Percentiles rank a stretch among this genome's conserved stretches.
phyloP scores from a whole-genome alignment of 2,797 vertebrate species.

The Platalea minor region DNA sequence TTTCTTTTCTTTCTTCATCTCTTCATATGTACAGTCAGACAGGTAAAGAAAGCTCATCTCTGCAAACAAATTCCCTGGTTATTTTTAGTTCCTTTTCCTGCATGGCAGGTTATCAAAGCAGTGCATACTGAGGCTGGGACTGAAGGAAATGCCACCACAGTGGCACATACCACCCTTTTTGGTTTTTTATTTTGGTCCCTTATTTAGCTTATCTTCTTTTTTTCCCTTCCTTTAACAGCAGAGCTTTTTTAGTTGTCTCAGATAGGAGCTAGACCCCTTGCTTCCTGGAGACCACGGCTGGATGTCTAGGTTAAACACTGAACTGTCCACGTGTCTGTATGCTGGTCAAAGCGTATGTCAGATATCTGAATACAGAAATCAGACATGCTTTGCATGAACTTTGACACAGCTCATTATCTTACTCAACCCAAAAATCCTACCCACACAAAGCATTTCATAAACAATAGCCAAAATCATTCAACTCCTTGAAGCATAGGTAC shows the following conservation, averaged over 20 bases:
- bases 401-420: not conserved
- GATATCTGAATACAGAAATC: not conserved
- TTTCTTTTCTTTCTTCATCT: not conserved
- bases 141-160: not conserved
- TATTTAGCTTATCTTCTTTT: not conserved
- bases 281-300: not conserved
- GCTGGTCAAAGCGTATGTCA: not conserved
- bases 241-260: not conserved
- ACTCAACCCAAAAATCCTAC: not conserved
- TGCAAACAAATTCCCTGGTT: not conserved
- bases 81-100: not conserved
- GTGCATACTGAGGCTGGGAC: not conserved
- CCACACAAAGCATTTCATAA: not conserved
- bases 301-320: not conserved
- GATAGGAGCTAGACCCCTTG: not conserved
- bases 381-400: not conserved
- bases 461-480: not conserved
- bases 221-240: not conserved
- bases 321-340: not conserved
- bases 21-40: not conserved
- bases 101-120: not conserved
- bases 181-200: not conserved
- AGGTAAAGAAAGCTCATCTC: not conserved
- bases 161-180: not conserved
- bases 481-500: not conserved